A percentile compares a stretch with the other conserved stretches of the same genome.
phyloP scores from a whole-genome alignment of 2,113 vertebrate genomes.

The Paramisgurnus dabryanus region DNA sequence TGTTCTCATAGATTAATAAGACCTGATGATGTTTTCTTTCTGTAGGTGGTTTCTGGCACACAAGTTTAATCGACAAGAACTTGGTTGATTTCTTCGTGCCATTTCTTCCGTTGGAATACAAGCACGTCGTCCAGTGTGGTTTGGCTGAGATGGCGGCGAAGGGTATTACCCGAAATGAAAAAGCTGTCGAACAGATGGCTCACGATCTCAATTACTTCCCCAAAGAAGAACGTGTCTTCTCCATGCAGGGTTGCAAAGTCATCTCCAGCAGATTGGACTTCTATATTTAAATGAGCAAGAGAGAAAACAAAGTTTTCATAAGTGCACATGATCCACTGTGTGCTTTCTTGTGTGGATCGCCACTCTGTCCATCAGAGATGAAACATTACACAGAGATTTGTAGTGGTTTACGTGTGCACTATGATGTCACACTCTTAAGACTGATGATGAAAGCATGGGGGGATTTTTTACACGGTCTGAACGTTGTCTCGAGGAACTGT shows the following conservation, averaged over 20 bases:
- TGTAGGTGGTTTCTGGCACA: constrained; percentile 93
- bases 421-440: not conserved
- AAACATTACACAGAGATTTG: not conserved
- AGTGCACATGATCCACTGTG: constrained; percentile 45
- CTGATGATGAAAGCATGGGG: not conserved
- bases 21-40: not conserved
- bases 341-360: constrained; percentile 17
- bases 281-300: constrained; percentile 64
- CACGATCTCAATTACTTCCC: constrained; percentile 88
- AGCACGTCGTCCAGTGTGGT: constrained; percentile 87
- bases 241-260: constrained; percentile 92
- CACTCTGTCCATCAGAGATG: not conserved
- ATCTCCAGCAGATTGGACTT: constrained; percentile 89
- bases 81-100: constrained; percentile 95
- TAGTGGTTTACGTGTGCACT: not conserved
- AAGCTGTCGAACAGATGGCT: constrained; percentile 76
- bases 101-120: constrained; percentile 91
- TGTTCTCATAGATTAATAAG: no score
- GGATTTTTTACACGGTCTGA: constrained; percentile 21
- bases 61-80: constrained; percentile 89
- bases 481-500: not conserved
- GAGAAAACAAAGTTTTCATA: not conserved
- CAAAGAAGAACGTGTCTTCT: constrained; percentile 84
- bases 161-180: constrained; percentile 56
- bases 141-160: constrained; percentile 77